Base-by-base conservation (phyloP, 2,888 invertebrate genomes). In the Celastrina argiolus region DNA sequence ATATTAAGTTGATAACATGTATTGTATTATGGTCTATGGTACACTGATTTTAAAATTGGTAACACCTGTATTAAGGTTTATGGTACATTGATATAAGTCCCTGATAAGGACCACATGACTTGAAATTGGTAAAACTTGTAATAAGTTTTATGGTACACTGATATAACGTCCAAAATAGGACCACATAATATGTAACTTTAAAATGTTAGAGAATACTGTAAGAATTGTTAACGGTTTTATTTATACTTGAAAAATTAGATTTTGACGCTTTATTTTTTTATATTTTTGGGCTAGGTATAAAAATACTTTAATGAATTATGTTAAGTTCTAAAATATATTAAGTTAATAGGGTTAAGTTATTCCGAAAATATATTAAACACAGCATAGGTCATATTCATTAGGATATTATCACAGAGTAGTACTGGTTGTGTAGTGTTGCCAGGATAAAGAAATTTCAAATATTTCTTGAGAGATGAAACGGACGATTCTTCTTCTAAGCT, bases 341-440 rank as follows among this genome's bases (percentile, higher is more conserved):
- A 69, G 56, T 65, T 56, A 64, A 63, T 10, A 4, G 18, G n/a
- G 61, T 63, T 58, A 63, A 64, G 6, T 66, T 70, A 73, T 61
- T 68, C 59, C n/a, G 70, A 69, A 64, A 73, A 71, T 36, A 74
- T 69, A 66, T 74, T 79, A 31, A 82, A 72, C 65, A 84, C 65
- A 5, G 78, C 74, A 42, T 80, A 77, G 1, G 79, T 78, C 10
- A 84, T 68, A 67, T 81, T 74, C 14, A 82, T 69, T 14, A 83
- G 73, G 8, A 79, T 67, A 69, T 78, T 77, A 18, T 74, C 74
- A 14, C 74, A 73, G 8, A 70, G 76, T 22, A 81, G 72, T 36
- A 79, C 73, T 14, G 74, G 70, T 67, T 76, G 78, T 2, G 78
- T 66, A 64, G 71, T 71, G 31, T 73, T 74, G 63, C 71, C 72